Evolutionary conservation across 2,888 invertebrate genomes (phyloP).

Genomic region (Lasioglossum marginatum): DNA sequence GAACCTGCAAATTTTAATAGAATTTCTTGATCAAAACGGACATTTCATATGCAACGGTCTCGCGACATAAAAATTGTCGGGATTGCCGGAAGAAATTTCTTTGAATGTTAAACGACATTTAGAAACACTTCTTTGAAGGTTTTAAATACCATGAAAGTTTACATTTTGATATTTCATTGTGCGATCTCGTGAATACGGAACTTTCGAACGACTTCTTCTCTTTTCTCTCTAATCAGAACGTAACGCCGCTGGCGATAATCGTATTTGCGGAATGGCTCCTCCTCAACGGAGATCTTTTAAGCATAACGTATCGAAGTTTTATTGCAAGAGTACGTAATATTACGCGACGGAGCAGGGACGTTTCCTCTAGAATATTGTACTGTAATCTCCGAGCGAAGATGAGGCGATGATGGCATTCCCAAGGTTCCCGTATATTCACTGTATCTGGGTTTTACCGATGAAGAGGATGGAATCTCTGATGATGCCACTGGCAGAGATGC

Average conservation of each 20-base stretch:
- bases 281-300: not conserved
- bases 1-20: no score
- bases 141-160: no score
- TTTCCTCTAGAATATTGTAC: not conserved
- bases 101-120: no score
- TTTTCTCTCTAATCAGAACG: no score
- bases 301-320: not conserved
- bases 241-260: not conserved
- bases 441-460: not conserved
- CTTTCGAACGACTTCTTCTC: not conserved
- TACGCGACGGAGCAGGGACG: not conserved
- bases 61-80: no score
- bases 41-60: no score
- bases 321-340: not conserved
- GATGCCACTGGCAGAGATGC: not conserved
- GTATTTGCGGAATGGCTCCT: no score
- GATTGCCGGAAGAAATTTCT: no score
- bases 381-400: not conserved
- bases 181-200: not conserved
- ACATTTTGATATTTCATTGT: no score
- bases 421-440: not conserved
- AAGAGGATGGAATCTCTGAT: not conserved
- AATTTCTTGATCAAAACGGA: no score
- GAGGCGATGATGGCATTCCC: not conserved
- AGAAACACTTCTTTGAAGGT: no score